phyloP scores from a whole-genome alignment of 2,797 vertebrate species.

The Gastrophryne carolinensis region DNA sequence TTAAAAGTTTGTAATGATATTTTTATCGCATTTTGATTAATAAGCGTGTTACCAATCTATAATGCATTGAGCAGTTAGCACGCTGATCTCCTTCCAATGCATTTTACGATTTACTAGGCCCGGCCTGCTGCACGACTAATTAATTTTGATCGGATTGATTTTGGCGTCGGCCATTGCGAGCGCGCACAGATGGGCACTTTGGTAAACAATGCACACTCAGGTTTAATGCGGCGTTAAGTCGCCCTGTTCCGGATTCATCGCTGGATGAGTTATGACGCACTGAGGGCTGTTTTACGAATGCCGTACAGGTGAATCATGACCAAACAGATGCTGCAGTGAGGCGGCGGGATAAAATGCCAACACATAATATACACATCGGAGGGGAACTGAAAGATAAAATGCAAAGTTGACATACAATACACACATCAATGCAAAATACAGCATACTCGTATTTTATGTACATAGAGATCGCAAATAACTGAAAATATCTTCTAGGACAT shows the following conservation, averaged over 20 bases:
- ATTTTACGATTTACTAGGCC: constrained; percentile 20
- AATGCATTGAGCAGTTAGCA: neutral
- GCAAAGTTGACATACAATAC: too few species aligned
- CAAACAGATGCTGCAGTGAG: neutral
- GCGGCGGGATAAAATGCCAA: neutral
- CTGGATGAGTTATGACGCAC: constrained; percentile 10
- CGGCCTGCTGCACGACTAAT: constrained; percentile 33
- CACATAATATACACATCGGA: neutral
- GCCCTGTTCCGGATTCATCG: constrained; percentile 26
- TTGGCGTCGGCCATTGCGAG: constrained; percentile 23
- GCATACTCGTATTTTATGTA: too few species aligned
- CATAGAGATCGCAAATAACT: too few species aligned
- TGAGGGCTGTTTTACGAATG: neutral
- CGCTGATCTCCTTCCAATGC: neutral
- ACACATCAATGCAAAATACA: too few species aligned
- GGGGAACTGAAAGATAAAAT: neutral
- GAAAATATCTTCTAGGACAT: too few species aligned
- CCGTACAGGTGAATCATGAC: neutral
- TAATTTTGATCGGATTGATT: constrained; percentile 42
- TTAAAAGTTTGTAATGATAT: neutral
- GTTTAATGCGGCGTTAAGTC: constrained; percentile 34
- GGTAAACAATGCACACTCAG: constrained; percentile 41
- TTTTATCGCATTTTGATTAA: too few species aligned
- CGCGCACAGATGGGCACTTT: constrained; percentile 35
- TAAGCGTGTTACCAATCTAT: neutral